phyloP scores from a whole-genome alignment of 2,888 invertebrate genomes.

The Hofmannophila pseudospretella region DNA sequence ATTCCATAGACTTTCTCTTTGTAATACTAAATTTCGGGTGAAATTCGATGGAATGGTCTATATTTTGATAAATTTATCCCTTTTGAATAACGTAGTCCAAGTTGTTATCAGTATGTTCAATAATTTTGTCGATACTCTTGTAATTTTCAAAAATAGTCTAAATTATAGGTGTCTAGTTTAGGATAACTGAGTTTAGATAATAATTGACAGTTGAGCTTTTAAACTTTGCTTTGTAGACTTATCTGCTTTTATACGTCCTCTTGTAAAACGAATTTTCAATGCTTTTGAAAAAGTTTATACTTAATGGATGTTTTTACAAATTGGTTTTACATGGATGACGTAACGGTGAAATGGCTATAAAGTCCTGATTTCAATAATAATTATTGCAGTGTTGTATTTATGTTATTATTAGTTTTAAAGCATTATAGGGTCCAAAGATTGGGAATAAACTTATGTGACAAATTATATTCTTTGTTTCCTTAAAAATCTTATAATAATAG shows the following conservation, averaged over 20 bases:
- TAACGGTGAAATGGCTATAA: slow-evolving; percentile 35
- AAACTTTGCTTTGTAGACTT: slow-evolving; percentile 60
- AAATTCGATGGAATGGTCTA: slow-evolving; percentile 5
- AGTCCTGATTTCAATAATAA: slow-evolving; percentile 47
- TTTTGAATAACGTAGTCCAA: slow-evolving; percentile 5
- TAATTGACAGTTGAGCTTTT: slow-evolving; percentile 59
- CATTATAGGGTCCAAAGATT: slow-evolving; percentile 86
- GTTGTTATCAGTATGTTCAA: slow-evolving; percentile 12
- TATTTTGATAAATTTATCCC: slow-evolving; percentile 8
- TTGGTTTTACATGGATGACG: slow-evolving; percentile 43
- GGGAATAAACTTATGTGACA: slow-evolving; percentile 84
- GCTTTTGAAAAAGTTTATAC: slow-evolving; percentile 1
- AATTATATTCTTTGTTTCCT: slow-evolving; percentile 59
- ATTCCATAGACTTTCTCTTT: background rate
- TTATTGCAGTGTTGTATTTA: slow-evolving; percentile 74
- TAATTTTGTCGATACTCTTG: slow-evolving; percentile 34
- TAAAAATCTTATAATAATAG: too few relatives aligned
- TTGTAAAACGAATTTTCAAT: slow-evolving; percentile 45
- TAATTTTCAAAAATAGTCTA: slow-evolving; percentile 47
- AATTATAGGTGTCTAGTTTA: slow-evolving; percentile 58
- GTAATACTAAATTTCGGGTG: background rate
- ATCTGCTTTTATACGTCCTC: slow-evolving; percentile 43
- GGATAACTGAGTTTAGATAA: slow-evolving; percentile 56
- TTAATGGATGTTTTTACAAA: slow-evolving; percentile 14
- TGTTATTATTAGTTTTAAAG: slow-evolving; percentile 81